These are phyloP conservation scores for Xestia ashworthii DNA, from an alignment of 2,888 invertebrate species.

Conservation along the genomic window DNA sequence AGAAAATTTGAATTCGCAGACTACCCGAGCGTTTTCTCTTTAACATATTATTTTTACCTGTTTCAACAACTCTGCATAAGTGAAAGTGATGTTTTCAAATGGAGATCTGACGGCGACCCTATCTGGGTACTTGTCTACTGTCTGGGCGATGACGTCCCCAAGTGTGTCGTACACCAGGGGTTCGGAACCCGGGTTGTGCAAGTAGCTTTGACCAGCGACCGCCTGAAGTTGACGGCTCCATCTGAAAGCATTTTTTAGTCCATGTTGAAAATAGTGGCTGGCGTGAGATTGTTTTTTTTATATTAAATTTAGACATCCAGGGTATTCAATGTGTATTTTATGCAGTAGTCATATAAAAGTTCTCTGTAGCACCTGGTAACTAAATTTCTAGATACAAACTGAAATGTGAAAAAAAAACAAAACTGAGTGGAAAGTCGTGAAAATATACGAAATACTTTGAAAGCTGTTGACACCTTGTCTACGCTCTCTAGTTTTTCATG, in stretches of 20 bases:
- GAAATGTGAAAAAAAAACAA: no score
- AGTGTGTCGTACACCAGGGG: constrained; percentile 90
- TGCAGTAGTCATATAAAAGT: no score
- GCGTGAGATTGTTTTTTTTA: not conserved
- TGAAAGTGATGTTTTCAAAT: constrained; percentile 89
- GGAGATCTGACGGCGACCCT: constrained; percentile 91
- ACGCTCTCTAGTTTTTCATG: not conserved
- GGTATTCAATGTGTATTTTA: no score
- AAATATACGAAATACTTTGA: no score
- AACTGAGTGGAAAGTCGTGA: no score
- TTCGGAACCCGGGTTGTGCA: constrained; percentile 89
- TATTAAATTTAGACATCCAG: not conserved
- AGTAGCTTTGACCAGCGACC: constrained; percentile 86
- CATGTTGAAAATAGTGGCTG: not conserved
- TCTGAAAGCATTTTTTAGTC: constrained; percentile 65
- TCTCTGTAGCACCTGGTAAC: no score
- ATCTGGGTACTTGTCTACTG: constrained; percentile 90
- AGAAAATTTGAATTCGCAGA: no score
- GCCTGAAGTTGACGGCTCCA: constrained; percentile 69
- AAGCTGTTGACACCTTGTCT: no score
- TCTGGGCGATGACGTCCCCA: constrained; percentile 90
- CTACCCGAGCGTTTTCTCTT: no score
- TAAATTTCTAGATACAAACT: no score
- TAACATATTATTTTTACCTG: constrained; percentile 79
- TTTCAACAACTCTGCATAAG: constrained; percentile 89